Percentiles rank a stretch among this genome's conserved stretches.
Evolutionary conservation across 2,888 invertebrate genomes (phyloP).

Genomic region (Dimorphilus gyrociliatus): DNA sequence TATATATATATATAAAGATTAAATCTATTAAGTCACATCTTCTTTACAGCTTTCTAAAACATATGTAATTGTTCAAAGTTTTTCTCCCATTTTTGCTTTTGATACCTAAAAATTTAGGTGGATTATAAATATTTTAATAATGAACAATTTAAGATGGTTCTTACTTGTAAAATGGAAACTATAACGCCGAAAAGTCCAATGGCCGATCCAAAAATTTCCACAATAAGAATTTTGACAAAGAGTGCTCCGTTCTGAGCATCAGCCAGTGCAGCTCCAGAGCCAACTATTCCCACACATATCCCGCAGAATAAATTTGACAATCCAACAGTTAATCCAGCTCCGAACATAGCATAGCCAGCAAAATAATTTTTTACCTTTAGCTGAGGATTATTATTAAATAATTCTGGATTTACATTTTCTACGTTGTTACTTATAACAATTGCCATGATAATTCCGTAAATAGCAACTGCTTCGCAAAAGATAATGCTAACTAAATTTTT

Average conservation of each 20-base stretch:
- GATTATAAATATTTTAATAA: no score
- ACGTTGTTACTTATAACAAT: conserved; percentile 80
- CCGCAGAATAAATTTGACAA: conserved; percentile 90
- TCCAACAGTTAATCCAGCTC: conserved; percentile 84
- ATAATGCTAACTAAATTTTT: conserved; percentile 98
- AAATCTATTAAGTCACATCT: no score
- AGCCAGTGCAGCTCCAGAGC: conserved; percentile 86
- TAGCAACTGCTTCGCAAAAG: conserved; percentile 99
- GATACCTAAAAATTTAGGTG: no score
- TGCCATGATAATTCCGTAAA: conserved; percentile 95
- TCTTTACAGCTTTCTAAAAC: no score
- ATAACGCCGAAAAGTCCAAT: conserved; percentile 97
- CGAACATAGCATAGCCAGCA: conserved; percentile 79
- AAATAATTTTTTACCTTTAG: conserved; percentile 19
- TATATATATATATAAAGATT: no score
- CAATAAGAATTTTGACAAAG: conserved; percentile 93
- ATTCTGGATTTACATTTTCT: conserved; percentile 17
- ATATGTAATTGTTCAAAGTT: no score
- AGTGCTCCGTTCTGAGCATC: conserved; percentile 91
- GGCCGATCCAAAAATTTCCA: conserved; percentile 97
- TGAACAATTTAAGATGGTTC: no score
- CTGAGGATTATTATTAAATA: not conserved
- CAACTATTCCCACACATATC: conserved; percentile 90
- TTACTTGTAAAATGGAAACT: conserved; percentile 59
- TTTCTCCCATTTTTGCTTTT: no score